Evolutionary conservation across 2,797 vertebrate species (phyloP).

Genomic region (Nothura maculosa): DNA sequence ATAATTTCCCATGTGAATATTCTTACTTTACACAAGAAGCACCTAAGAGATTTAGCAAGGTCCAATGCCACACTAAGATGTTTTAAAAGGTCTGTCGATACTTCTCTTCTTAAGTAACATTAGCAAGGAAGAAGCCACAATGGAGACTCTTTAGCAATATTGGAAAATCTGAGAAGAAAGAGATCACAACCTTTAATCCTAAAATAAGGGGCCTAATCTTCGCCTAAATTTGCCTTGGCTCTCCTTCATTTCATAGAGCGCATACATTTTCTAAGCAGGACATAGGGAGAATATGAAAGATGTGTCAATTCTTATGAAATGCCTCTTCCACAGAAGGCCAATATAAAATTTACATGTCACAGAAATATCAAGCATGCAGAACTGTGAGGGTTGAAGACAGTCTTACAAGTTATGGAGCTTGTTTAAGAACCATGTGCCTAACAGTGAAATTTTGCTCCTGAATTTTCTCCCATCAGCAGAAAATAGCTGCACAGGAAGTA

Average conservation of each 20-base stretch:
- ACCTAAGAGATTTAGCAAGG: neutral
- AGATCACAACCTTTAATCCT: neutral
- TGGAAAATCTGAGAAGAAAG: neutral
- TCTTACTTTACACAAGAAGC: neutral
- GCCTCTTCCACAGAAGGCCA: neutral
- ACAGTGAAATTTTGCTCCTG: neutral
- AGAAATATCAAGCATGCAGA: neutral
- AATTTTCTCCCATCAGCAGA: neutral
- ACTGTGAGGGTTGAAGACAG: neutral
- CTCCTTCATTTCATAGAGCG: neutral
- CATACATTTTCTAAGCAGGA: neutral
- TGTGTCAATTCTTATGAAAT: neutral
- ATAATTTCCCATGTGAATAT: neutral
- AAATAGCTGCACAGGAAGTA: neutral
- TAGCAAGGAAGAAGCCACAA: neutral
- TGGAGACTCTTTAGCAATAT: neutral
- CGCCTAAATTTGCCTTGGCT: neutral
- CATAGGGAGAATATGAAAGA: neutral
- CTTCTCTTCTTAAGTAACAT: neutral
- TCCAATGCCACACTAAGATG: neutral
- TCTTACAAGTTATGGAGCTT: neutral
- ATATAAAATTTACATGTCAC: neutral
- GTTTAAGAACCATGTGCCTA: neutral
- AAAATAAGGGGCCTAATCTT: neutral
- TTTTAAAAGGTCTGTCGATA: neutral